These are phyloP conservation scores for Drosophila ambigua DNA, from an alignment of 1,140 invertebrate genomes.

Conservation along the genomic window DNA sequence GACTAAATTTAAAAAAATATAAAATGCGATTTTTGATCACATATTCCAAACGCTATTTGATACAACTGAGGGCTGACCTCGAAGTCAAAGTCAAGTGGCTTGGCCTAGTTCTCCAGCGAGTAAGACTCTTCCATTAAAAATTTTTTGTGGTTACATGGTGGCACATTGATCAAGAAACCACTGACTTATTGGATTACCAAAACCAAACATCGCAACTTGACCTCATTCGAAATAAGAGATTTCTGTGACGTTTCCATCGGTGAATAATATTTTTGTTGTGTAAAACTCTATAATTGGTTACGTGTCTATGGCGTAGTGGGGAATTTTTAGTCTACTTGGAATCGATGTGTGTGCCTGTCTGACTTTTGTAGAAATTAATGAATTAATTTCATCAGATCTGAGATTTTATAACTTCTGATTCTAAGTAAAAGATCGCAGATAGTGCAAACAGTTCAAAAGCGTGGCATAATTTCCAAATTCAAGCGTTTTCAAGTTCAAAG, in stretches of 20 bases:
- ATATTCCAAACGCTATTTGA: slow-evolving; percentile 15
- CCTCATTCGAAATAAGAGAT: slow-evolving; percentile 18
- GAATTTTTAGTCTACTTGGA: no score
- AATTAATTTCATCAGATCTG: slow-evolving; percentile 38
- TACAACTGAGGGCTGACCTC: slow-evolving; percentile 24
- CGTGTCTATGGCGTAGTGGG: background rate
- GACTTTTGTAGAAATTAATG: slow-evolving; percentile 12
- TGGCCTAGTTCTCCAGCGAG: slow-evolving; percentile 48
- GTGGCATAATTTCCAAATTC: slow-evolving; percentile 35
- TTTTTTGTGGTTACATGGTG: slow-evolving; percentile 33
- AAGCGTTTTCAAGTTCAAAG: slow-evolving; percentile 48
- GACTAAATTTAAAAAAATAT: no score
- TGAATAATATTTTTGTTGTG: slow-evolving; percentile 18
- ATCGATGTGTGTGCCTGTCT: no score
- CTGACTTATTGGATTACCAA: slow-evolving; percentile 41
- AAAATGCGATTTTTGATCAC: no score
- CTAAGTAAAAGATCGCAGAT: background rate
- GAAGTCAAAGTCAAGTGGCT: slow-evolving; percentile 65
- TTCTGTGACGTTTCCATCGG: slow-evolving; percentile 14
- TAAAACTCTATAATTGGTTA: background rate
- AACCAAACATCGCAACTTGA: slow-evolving; percentile 40
- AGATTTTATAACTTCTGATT: slow-evolving; percentile 1
- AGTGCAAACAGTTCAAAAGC: slow-evolving; percentile 42
- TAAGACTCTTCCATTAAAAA: slow-evolving; percentile 25
- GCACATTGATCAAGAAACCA: slow-evolving; percentile 22